Conservation (phyloP, 92 coral and sea anemone species). For the Desmophyllum pertusum region DNA sequence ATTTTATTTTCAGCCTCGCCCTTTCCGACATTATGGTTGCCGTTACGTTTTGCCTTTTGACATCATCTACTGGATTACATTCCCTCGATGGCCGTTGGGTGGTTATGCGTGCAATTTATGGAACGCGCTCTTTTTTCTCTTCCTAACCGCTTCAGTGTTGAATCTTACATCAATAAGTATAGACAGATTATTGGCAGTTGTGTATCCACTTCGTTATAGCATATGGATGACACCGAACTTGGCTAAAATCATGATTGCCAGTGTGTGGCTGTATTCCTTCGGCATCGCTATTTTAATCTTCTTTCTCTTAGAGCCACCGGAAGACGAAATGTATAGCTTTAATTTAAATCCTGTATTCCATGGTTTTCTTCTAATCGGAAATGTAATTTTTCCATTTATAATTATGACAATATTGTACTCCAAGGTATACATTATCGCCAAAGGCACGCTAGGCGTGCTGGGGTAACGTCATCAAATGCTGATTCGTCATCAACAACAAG, state of each 20-base stretch:
- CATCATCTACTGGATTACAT: conserved; percentile 73
- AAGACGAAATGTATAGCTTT: conserved; percentile 63
- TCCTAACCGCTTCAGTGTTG: conserved; percentile 78
- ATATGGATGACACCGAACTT: conserved; percentile 51
- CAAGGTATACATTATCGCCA: conserved; percentile 79
- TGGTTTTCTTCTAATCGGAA: conserved; percentile 73
- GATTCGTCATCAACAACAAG: neutral
- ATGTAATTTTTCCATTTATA: conserved; percentile 71
- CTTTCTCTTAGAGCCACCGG: conserved; percentile 71
- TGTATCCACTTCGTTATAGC: conserved; percentile 83
- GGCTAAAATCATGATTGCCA: conserved; percentile 55
- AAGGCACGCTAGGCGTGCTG: conserved; percentile 75
- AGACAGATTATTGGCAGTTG: conserved; percentile 90
- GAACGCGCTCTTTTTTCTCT: conserved; percentile 79
- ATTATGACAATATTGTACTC: conserved; percentile 71
- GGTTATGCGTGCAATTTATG: conserved; percentile 76
- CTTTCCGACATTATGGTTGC: conserved; percentile 79
- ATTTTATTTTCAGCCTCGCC: conserved; percentile 75
- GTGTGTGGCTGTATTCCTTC: conserved; percentile 77
- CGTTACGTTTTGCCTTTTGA: conserved; percentile 75
- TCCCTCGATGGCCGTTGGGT: conserved; percentile 82
- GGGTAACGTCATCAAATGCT: conserved; percentile 36
- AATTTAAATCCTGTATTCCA: conserved; percentile 67
- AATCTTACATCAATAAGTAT: conserved; percentile 78
- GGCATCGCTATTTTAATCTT: conserved; percentile 60